Evolutionary conservation across 2,113 vertebrate genomes (phyloP).

Genomic region (Cynocephalus volans): DNA sequence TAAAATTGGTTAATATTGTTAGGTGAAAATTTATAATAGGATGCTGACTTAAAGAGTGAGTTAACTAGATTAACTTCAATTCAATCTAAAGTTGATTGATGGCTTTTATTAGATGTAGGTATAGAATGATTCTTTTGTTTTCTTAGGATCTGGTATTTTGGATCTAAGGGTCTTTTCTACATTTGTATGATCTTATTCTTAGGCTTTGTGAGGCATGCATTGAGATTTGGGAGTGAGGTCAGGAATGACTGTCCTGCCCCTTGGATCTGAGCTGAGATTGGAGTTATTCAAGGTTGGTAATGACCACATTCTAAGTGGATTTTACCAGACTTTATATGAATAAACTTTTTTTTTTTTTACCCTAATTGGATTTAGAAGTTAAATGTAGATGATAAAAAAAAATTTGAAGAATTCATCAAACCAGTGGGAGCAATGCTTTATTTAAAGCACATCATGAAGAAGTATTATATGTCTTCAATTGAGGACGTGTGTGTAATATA

Average conservation of each 20-base stretch:
- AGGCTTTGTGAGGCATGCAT: conserved; percentile 57
- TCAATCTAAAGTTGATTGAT: neutral
- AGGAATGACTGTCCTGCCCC: conserved; percentile 59
- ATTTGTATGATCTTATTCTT: conserved; percentile 72
- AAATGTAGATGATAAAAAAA: conserved; percentile 21
- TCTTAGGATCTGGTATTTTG: conserved; percentile 28
- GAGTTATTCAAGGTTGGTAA: conserved; percentile 67
- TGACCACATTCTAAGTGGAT: conserved; percentile 67
- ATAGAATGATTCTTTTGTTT: conserved; percentile 25
- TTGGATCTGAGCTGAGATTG: conserved; percentile 74
- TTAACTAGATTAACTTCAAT: conserved; percentile 9
- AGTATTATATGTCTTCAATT: neutral
- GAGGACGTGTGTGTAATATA: neutral
- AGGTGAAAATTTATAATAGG: neutral
- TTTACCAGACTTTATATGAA: conserved; percentile 57
- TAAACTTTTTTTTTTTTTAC: conserved; percentile 17
- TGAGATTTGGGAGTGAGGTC: conserved; percentile 67
- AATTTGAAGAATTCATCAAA: neutral
- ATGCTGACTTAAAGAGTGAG: neutral
- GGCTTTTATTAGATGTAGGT: conserved; percentile 12
- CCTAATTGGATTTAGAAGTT: conserved; percentile 23
- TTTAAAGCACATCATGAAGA: conserved; percentile 42
- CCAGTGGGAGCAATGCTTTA: neutral
- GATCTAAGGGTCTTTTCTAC: conserved; percentile 54
- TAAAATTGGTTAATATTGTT: conserved; percentile 14